Base-by-base conservation (phyloP, 2,113 vertebrate species). In the Leiothrix lutea region DNA sequence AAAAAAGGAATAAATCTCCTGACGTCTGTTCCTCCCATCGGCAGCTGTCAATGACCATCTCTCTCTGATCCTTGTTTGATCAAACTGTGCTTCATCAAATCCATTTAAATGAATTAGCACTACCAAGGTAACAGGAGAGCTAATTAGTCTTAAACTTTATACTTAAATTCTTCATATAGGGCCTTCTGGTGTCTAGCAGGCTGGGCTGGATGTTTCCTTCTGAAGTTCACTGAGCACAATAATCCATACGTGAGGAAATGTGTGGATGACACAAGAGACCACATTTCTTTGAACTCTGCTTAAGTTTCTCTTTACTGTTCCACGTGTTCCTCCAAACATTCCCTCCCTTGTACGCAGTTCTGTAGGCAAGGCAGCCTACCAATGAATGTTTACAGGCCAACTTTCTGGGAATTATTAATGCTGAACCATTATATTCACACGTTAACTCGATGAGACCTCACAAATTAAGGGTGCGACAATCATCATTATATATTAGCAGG, bases 141-240 rank as follows among this genome's bases (percentile, higher is more conserved):
- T 97, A 97, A 97, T 91, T 97, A 97, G 85, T 91, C 87, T 95
- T 91, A 92, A 95, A 95, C 73, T 95, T 96, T 88, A 45, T 82
- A 57, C 51, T 36, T 73, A 64, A 94, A 56, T 53, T 75, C 53
- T 56, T 86, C 74, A n/a, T 88, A 82, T 33, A 88, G 60, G 48
- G 57, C 96, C 62, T 94, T 83, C 61, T 62, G 70, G 57, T 92
- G 48, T 80, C 66, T 75, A 83, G 50, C 51, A 60, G 51, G 9
- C 70, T 73, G 65, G 56, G 75, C 71, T 93, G 66, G 74, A 82
- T 50, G 33, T 86, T 96, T 83, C 14, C 45, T 88, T 92, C 86
- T 82, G 64, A 95, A 94, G 48, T 80, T 69, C 22, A 4, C 51
- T 80, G 60, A 45, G 91, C 25, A 93, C 36, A 93, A 56, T 72